Percentiles rank a stretch among this genome's conserved stretches.
Conservation (phyloP, 1,140 invertebrate species). For the Megalonaias nervosa region DNA sequence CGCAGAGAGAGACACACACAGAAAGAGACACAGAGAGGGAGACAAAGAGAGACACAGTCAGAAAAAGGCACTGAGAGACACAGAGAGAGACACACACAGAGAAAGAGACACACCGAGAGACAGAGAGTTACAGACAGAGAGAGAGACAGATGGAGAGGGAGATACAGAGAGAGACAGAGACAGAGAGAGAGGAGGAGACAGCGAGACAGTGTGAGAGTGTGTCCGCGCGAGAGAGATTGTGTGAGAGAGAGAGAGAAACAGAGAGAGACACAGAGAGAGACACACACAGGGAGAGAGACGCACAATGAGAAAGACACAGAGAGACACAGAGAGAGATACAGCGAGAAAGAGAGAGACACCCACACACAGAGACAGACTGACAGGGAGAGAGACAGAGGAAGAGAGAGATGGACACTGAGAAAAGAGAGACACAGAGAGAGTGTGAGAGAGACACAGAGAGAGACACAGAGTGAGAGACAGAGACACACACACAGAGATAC, state of each 20-base stretch:
- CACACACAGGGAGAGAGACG: background rate
- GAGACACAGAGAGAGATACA: no score
- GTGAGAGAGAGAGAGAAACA: background rate
- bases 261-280: conserved; percentile 8
- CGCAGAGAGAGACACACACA: background rate
- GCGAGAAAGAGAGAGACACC: no score
- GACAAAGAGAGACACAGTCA: background rate
- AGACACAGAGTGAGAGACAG: conserved; percentile 6
- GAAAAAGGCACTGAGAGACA: background rate
- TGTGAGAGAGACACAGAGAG: no score
- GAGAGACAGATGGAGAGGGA: no score
- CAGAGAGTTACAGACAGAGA: background rate
- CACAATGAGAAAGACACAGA: no score
- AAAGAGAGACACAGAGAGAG: no score
- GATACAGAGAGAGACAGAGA: conserved; percentile 6
- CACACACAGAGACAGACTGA: no score
- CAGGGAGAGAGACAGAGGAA: no score
- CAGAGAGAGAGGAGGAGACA: background rate
- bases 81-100: background rate
- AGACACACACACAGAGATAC: no score
- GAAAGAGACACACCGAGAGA: background rate
- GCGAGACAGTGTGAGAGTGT: conserved; percentile 1
- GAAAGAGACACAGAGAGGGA: conserved; percentile 1
- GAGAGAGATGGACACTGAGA: no score
- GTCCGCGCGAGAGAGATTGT: background rate